A percentile compares a stretch with the other conserved stretches of the same genome.
Conservation (phyloP, 2,113 vertebrate species). For the Azemiops feae region DNA sequence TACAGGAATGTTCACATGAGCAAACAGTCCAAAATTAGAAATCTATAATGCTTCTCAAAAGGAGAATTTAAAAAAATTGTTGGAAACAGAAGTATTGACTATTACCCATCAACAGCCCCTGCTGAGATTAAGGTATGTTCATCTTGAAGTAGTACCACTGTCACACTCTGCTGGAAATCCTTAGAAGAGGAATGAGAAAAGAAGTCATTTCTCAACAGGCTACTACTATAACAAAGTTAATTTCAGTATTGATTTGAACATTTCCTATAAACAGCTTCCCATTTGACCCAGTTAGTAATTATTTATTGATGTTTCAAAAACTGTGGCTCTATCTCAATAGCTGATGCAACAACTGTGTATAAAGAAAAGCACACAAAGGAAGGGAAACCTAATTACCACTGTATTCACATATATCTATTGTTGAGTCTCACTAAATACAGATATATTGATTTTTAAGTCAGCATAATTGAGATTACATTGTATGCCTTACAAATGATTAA, state of each 20-base stretch:
- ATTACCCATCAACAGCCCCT: slow-evolving; percentile 95
- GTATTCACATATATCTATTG: not conserved
- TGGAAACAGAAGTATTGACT: not conserved
- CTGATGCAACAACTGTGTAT: not conserved
- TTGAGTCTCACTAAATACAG: not conserved
- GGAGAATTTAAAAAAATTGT: not conserved
- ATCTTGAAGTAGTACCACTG: slow-evolving; percentile 91
- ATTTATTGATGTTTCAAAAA: not conserved
- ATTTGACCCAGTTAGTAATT: not conserved
- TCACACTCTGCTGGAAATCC: slow-evolving; percentile 96
- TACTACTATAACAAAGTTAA: not conserved
- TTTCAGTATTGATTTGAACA: not conserved
- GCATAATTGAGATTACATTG: not conserved
- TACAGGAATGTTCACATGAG: not conserved
- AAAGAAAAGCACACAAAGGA: not conserved
- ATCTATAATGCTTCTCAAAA: not conserved
- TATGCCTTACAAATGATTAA: not conserved
- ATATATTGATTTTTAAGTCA: not conserved
- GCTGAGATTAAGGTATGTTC: slow-evolving; percentile 91
- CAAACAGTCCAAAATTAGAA: not conserved
- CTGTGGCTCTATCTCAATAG: not conserved
- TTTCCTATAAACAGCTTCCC: not conserved
- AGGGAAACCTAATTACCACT: not conserved
- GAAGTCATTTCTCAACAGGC: not conserved
- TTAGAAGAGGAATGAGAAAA: slow-evolving; percentile 49